These are phyloP conservation scores for Acyrthosiphon pisum DNA, from an alignment of 1,140 invertebrate genomes.

Conservation along the genomic window DNA sequence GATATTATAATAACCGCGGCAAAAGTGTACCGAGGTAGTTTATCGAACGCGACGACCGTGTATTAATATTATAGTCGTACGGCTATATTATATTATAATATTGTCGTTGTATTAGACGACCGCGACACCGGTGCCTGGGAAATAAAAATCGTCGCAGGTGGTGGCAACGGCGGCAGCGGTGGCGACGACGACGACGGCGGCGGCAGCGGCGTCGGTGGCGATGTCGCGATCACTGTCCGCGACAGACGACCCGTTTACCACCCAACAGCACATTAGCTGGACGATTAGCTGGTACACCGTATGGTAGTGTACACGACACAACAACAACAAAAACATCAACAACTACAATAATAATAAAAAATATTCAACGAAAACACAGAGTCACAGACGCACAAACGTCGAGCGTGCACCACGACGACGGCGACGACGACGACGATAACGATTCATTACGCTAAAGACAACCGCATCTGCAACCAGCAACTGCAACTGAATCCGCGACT, in stretches of 20 bases:
- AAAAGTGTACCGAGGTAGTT: neutral
- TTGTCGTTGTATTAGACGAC: neutral
- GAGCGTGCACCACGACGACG: neutral
- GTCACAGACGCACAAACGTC: neutral
- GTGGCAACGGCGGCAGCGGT: neutral
- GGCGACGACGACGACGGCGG: neutral
- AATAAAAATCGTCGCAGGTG: neutral
- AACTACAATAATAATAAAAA: neutral
- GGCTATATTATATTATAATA: neutral
- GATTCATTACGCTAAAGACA: neutral
- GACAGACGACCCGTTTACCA: neutral
- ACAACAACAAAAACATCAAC: neutral
- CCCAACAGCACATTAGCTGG: neutral
- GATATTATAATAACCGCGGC: neutral
- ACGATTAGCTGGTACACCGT: neutral
- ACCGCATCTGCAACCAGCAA: neutral
- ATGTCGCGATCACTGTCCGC: conserved; percentile 31
- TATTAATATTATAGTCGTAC: neutral
- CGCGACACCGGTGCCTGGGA: neutral
- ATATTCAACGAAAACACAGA: neutral
- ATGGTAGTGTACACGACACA: neutral
- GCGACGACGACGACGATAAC: neutral
- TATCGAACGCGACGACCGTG: neutral
- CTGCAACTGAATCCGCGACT: neutral
- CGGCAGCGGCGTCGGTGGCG: neutral